Base-by-base conservation (phyloP, 2,888 invertebrate genomes). In the Tetragonisca angustula region DNA sequence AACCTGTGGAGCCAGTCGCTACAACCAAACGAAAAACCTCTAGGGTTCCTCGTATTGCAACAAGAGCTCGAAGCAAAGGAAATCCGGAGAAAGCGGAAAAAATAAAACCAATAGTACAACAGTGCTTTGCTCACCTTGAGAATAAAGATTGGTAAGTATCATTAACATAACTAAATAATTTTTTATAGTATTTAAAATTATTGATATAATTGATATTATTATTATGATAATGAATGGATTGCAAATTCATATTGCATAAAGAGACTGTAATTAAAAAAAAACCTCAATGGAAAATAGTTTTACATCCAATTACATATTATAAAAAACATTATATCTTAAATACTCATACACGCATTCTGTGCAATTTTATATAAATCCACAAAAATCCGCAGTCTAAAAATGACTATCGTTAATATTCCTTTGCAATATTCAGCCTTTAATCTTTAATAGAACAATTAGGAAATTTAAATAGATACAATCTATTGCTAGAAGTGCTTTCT, bases 101-200 rank as follows among this genome's bases (percentile, higher is more conserved):
- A 90, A 96, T 97, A 0, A 96, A 96, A 83, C 96, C 96, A 62
- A 96, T 96, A 0, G 92, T 97, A 21, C 95, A 95, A 27, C 96
- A 96, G 81, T 96, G 96, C 65, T 95, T 97, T 75, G 92, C 94
- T 56, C 96, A 97, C 86, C 95, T 97, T 36, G 97, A 97, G 90
- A 96, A 95, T 80, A 95, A 96, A 83, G 97, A 97, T 92, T 98
- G 98, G 95, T 95, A 91, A 90, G 36, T 59, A 59, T 24, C 15
- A 36, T 17, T n/a, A 15, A 61, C 15, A 24, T 61, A 27, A 17
- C 36, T 3, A 62, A 50, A 62, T n/a, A 4, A 15, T n/a, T 21
- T 50, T 50, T 59, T n/a, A 15, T 5, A n/a, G 21, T 56, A n/a
- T 56, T 15, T n/a, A n/a, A 56, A 56, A n/a, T 56, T n/a, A 56